Base-by-base conservation (phyloP, 1,140 invertebrate genomes). In the Drosophila subpulchrella region DNA sequence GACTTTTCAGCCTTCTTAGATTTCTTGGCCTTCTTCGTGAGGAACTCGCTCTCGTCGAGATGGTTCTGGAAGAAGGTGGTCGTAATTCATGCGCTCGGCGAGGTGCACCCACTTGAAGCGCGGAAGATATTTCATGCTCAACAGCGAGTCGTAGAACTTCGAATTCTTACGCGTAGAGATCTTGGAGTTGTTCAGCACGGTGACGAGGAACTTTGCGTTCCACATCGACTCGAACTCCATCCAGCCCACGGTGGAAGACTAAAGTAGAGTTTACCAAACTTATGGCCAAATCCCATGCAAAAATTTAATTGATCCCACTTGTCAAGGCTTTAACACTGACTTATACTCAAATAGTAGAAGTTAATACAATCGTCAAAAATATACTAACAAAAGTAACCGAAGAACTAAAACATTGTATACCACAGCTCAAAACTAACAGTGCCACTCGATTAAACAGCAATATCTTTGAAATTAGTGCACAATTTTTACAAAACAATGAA, bases 51-150 rank as follows among this genome's bases (percentile, higher is more conserved):
- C 85, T 95, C 96, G 76, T 97, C 96, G 11, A 98, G 93, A 94
- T 97, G 97, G 63, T 95, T 94, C 48, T 96, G 95, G 92, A 97
- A 97, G 93, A 96, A 97, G 47, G 96, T 96, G 0, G 97, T 95
- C 98, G 93, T 99, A 98, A 12, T 96, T 96, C 61, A 99, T 93
- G 82, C 97, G 94, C 93, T 99, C 98, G 90, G 96, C 97, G 17
- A 99, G 93, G 93, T 99, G 98, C 50, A 95, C 94, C 98, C 98
- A 99, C 93, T 98, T 98, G 91, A 99, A 99, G 73, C 97, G 95
- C 7, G 96, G 95, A 58, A 99, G 94, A 93, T 99, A 99, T 93
- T 99, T 99, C 55, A 99, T 96, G 89, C 96, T 98, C 98, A 98
- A 99, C 41, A 99, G 94, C 92, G 95, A 95, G 88, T 98, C 98